A percentile compares a stretch with the other conserved stretches of the same genome.
Evolutionary conservation across 2,113 vertebrate genomes (phyloP).

Genomic region (Buteo buteo): DNA sequence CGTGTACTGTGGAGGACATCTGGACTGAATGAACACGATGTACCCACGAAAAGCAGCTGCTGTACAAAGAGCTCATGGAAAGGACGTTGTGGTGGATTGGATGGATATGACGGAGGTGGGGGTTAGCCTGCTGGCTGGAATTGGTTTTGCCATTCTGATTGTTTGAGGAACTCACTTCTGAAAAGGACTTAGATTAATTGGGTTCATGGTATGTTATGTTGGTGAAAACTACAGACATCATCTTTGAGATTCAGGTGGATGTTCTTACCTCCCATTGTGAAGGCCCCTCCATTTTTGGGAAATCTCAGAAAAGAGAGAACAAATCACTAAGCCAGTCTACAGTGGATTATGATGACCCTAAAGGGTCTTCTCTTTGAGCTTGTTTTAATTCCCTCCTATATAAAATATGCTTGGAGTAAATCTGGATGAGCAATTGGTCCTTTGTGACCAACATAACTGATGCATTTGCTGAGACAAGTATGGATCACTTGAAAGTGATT

Average conservation of each 20-base stretch:
- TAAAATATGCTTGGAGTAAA: not conserved
- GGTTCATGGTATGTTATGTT: not conserved
- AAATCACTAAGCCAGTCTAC: not conserved
- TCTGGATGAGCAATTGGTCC: not conserved
- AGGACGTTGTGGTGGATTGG: not conserved
- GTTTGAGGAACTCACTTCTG: not conserved
- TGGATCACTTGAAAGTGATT: not conserved
- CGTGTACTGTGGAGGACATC: accelerated
- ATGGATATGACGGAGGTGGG: not conserved
- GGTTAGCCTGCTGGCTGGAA: not conserved
- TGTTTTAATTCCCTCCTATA: not conserved
- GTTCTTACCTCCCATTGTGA: not conserved
- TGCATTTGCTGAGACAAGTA: not conserved
- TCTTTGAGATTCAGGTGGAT: not conserved
- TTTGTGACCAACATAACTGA: not conserved
- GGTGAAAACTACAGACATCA: not conserved
- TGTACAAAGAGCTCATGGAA: not conserved
- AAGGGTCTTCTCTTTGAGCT: not conserved
- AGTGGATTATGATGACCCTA: not conserved
- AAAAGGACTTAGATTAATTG: not conserved
- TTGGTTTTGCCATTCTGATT: not conserved
- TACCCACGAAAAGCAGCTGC: not conserved
- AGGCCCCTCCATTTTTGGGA: not conserved
- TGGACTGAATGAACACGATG: not conserved
- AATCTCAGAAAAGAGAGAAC: not conserved